Evolutionary conservation across 2,113 vertebrate species (phyloP), one percentile per base, ranked within the genome.

Genomic region (Gulo gulo): DNA sequence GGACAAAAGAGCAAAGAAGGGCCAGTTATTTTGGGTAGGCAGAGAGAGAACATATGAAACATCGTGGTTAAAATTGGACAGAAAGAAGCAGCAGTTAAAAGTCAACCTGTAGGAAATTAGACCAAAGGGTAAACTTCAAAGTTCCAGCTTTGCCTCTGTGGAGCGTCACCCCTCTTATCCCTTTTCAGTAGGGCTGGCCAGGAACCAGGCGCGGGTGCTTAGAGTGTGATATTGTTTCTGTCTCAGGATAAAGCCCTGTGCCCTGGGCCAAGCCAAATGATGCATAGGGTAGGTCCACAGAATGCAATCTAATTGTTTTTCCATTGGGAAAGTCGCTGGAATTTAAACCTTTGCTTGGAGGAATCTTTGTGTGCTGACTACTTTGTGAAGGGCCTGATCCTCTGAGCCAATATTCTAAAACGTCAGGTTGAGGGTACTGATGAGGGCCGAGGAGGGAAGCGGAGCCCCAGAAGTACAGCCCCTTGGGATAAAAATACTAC

Each of bases 21-120:
- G 45, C 59, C 96, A 88, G 81, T 85, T 96, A 94, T 98, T 98
- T 91, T 96, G 57, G 93, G 87, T 63, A 91, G 76, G 67, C 88
- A 91, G 89, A 91, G 59, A 78, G 61, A 93, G 96, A 89, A 39
- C 71, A 89, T 21, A 34, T 65, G 65, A 95, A 92, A 84, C 74
- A 39, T 87, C 67, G 84, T 16, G 31, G 96, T 92, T 97, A 97
- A 95, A 98, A 95, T 74, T 93, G 88, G 79, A 90, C 90, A 89
- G 82, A 97, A 96, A 80, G 63, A 82, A 97, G 84, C 63, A 74
- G 73, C 93, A 95, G 93, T 96, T 97, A 91, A 97, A 97, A 97
- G 97, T 84, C 78, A 78, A 59, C 79, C 96, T 92, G 87, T 79
- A 90, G 94, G 97, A 88, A 95, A 97, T 92, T 74, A 94, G 74